Percentiles rank a stretch among this genome's conserved stretches.
Evolutionary conservation across 2,113 vertebrate species (phyloP).

Genomic region (Cephalophus harveyi): DNA sequence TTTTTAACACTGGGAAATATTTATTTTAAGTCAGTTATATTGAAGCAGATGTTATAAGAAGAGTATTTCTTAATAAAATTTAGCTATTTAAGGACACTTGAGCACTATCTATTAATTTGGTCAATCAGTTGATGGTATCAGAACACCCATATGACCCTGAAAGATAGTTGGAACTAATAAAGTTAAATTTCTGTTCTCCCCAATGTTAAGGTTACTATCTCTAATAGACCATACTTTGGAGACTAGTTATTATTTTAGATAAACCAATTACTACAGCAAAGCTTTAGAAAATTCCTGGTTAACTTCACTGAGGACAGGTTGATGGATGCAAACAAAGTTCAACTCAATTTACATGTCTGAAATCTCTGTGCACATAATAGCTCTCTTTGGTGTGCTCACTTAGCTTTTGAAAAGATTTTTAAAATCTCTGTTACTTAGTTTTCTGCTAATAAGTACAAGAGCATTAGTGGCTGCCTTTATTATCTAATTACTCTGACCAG

Average conservation of each 20-base stretch:
- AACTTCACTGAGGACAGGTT: not conserved
- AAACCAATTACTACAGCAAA: not conserved
- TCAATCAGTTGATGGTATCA: not conserved
- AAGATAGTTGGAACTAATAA: not conserved
- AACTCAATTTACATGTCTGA: not conserved
- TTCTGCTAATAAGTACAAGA: not conserved
- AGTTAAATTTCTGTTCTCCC: not conserved
- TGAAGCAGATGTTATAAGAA: not conserved
- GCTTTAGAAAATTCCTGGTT: not conserved
- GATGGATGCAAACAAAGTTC: not conserved
- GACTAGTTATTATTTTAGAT: not conserved
- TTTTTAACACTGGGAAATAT: slow-evolving; percentile 59
- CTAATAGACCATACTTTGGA: not conserved
- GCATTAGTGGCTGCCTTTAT: not conserved
- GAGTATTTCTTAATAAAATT: slow-evolving; percentile 14
- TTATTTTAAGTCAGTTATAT: slow-evolving; percentile 47
- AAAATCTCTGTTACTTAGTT: not conserved
- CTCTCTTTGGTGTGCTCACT: not conserved
- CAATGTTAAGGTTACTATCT: not conserved
- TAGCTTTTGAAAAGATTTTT: not conserved
- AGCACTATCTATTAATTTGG: not conserved
- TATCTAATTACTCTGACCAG: not conserved
- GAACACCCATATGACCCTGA: not conserved
- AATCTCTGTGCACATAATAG: not conserved
- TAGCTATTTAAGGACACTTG: not conserved